A percentile compares a stretch with the other conserved stretches of the same genome.
Conservation (phyloP, 2,888 invertebrate genomes). For the Drosophila yooni region DNA sequence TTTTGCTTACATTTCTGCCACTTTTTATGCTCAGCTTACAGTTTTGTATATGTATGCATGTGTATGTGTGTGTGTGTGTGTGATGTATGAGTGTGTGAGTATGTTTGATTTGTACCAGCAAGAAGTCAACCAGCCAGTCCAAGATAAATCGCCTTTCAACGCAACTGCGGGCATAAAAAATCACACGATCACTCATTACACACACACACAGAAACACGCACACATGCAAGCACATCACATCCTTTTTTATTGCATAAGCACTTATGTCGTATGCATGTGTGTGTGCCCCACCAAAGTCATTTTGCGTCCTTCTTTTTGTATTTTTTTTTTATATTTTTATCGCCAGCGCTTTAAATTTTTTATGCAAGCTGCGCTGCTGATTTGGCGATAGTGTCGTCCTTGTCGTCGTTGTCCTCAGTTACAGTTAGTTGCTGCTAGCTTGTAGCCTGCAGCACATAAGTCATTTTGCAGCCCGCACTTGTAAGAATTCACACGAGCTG, state of each 20-base stretch:
- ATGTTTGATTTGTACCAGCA: slow-evolving; percentile 64
- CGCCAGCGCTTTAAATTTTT: slow-evolving; percentile 70
- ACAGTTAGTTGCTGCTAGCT: slow-evolving; percentile 3
- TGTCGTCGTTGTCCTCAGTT: slow-evolving; percentile 10
- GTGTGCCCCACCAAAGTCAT: slow-evolving; percentile 62
- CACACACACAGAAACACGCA: slow-evolving; percentile 33
- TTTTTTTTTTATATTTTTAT: slow-evolving; percentile 57
- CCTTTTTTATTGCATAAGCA: slow-evolving; percentile 68
- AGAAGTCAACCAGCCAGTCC: slow-evolving; percentile 67
- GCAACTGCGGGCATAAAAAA: slow-evolving; percentile 79
- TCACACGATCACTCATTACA: slow-evolving; percentile 80
- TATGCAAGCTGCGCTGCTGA: slow-evolving; percentile 76
- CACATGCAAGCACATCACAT: slow-evolving; percentile 20
- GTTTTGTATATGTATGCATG: neutral
- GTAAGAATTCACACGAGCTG: slow-evolving; percentile 74
- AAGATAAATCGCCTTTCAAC: slow-evolving; percentile 82
- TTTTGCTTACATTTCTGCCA: slow-evolving; percentile 70
- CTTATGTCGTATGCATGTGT: slow-evolving; percentile 53
- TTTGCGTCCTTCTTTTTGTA: slow-evolving; percentile 44
- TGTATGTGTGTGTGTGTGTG: slow-evolving; percentile 26
- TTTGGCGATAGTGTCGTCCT: slow-evolving; percentile 78
- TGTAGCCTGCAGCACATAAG: slow-evolving; percentile 71
- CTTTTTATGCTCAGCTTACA: slow-evolving; percentile 62
- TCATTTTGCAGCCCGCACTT: slow-evolving; percentile 76
- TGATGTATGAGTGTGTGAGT: slow-evolving; percentile 31